Percentiles rank a stretch among this genome's conserved stretches.
phyloP scores from a whole-genome alignment of 2,797 vertebrate genomes.

The Coregonus sp. region DNA sequence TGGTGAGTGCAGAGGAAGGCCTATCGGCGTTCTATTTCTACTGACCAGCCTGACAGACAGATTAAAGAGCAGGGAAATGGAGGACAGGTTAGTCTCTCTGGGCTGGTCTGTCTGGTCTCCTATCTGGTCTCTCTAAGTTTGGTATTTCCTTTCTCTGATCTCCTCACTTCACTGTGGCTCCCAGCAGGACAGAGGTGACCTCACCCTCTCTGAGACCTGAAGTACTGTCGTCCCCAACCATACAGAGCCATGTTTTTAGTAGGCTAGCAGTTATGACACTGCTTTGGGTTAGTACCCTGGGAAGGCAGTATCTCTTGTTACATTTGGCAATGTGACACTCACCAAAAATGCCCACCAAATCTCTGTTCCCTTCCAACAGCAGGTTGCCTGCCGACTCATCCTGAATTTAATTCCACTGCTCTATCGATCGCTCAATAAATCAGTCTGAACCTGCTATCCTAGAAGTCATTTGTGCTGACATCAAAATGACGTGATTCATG shows the following conservation, averaged over 20 bases:
- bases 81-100: conserved; percentile 64
- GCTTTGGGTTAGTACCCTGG: neutral
- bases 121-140: neutral
- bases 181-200: neutral
- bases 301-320: neutral
- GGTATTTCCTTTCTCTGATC: neutral
- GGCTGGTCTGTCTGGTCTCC: conserved; percentile 14
- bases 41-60: conserved; percentile 42
- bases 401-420: too few relatives aligned
- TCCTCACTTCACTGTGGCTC: conserved; percentile 33
- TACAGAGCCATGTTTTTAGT: neutral
- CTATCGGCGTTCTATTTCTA: too few relatives aligned
- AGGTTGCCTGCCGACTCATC: too few relatives aligned
- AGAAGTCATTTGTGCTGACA: too few relatives aligned
- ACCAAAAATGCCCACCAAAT: too few relatives aligned
- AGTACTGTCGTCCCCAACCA: neutral
- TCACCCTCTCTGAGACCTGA: neutral
- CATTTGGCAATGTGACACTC: neutral
- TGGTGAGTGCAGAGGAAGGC: too few relatives aligned
- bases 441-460: too few relatives aligned
- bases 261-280: neutral
- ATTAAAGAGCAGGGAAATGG: conserved; percentile 77
- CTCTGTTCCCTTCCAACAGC: too few relatives aligned
- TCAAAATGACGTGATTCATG: too few relatives aligned
- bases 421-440: too few relatives aligned